phyloP scores from a whole-genome alignment of 2,888 invertebrate genomes.

The Metopia argyrocephala region DNA sequence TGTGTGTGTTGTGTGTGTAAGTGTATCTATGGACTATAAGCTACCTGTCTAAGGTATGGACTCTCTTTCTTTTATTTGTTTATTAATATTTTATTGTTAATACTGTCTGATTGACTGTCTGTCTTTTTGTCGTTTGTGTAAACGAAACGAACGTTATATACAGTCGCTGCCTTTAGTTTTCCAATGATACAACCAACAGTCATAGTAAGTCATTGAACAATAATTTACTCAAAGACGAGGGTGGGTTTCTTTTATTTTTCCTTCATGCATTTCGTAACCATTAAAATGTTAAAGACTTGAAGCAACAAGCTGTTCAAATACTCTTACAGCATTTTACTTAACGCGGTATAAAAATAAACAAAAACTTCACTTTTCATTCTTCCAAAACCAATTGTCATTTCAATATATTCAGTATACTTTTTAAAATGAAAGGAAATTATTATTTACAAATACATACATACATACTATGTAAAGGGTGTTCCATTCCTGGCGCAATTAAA shows the following conservation, averaged over 20 bases:
- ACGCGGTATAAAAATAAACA: not conserved
- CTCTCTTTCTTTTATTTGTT: conserved; percentile 1
- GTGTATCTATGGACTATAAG: not conserved
- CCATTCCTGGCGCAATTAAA: too few relatives aligned
- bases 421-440: too few relatives aligned
- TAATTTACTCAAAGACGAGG: too few relatives aligned
- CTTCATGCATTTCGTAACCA: not conserved
- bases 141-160: too few relatives aligned
- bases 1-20: not conserved
- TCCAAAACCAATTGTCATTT: not conserved
- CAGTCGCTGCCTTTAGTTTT: too few relatives aligned
- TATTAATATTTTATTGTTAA: conserved; percentile 28
- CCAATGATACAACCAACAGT: not conserved
- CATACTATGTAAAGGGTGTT: too few relatives aligned
- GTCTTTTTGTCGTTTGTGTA: not conserved
- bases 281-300: conserved; percentile 11
- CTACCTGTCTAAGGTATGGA: not conserved
- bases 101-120: conserved; percentile 1
- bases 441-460: not conserved
- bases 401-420: not conserved
- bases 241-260: conserved; percentile 31
- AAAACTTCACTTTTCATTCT: not conserved
- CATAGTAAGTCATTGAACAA: not conserved
- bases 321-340: conserved; percentile 1
- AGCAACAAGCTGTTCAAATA: conserved; percentile 52